Base-by-base conservation (phyloP, 2,888 invertebrate species). In the Smittia aterrima region DNA sequence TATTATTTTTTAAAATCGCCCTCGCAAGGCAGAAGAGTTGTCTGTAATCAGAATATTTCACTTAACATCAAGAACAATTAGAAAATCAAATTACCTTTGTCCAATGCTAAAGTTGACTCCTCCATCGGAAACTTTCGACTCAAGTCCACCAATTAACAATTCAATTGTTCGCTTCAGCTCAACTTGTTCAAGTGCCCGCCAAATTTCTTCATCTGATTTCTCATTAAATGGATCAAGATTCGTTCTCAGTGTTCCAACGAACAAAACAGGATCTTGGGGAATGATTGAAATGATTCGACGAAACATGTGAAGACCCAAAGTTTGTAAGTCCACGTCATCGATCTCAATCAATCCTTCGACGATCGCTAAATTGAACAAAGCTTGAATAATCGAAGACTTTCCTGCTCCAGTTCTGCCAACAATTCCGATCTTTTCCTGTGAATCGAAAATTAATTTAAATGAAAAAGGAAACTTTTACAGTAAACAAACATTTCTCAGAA, bases 1-100 rank as follows among this genome's bases (percentile, higher is more conserved):
- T 87, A 79, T 92, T 92, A 75, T 89, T 88, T 68, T 89, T 84
- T 2, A 93, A 83, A 70, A 93, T 87, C 0, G 93, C 93, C 74
- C 93, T 84, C 0, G 92, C 93, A 75, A 93, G 83, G 80, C 93
- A 94, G 72, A 93, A 85, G 75, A 93, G 83, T 80, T 93, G 93
- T 38, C 92, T 72, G n/a, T 11, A 47, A 0, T 47, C 13, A 68
- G 24, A 25, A 24, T 11, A 47, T n/a, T n/a, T n/a, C n/a, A 32
- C 13, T 47, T 41, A 47, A 11, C 25, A 13, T 53, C 53, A 18
- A 16, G 53, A 7, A 11, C 4, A 4, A 92, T 92, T 75, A 93
- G 82, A 80, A 93, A 94, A 72, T 93, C 85, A 75, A 93, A 83
- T 80, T 93, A 93, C 38, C 92, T 84, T 79, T 93, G 92, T 0